Percentiles rank a stretch among this genome's conserved stretches.
Conservation (phyloP, 1,140 invertebrate genomes). For the Helicoverpa armigera region DNA sequence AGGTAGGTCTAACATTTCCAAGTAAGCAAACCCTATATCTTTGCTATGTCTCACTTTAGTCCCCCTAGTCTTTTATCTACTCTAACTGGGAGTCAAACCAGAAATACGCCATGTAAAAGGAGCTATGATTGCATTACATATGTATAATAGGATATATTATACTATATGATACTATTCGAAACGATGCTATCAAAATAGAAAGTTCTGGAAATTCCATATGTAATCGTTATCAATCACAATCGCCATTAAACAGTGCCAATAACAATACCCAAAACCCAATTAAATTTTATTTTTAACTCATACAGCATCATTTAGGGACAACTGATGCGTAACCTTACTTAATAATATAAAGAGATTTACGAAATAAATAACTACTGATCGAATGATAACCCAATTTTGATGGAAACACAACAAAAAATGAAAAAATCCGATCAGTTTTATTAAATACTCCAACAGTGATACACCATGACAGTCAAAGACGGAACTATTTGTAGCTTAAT, state of each 20-base stretch:
- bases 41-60: no score
- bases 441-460: background rate
- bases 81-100: no score
- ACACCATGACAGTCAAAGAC: slow-evolving; percentile 66
- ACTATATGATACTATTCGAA: background rate
- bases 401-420: background rate
- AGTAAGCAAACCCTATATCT: no score
- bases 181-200: background rate
- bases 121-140: background rate
- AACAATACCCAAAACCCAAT: background rate
- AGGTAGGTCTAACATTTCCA: no score
- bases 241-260: background rate
- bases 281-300: background rate
- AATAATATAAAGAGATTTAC: slow-evolving; percentile 32
- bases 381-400: slow-evolving; percentile 47
- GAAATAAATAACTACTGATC: slow-evolving; percentile 44
- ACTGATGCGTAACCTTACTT: slow-evolving; percentile 15
- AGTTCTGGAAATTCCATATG: background rate
- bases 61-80: no score
- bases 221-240: slow-evolving; percentile 1
- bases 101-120: background rate
- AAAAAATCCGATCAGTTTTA: background rate
- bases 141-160: background rate
- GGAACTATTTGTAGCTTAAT: slow-evolving; percentile 74
- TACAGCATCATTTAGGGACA: background rate